Conservation (phyloP, 2,113 vertebrate genomes). For the Neogale vison region DNA sequence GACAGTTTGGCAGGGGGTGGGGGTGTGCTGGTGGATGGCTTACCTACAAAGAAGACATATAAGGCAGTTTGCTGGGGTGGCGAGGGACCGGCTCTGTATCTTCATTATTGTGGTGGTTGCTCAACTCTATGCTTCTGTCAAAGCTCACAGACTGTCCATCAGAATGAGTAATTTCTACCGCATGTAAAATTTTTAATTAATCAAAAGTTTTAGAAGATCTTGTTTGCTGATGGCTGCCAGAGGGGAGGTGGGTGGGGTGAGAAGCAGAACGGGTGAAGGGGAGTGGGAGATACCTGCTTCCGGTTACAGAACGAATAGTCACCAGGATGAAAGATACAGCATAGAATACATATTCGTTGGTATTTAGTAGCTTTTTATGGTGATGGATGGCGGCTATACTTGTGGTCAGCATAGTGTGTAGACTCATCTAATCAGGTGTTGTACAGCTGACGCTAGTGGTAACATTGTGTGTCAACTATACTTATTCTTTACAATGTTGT, state of each 20-base stretch:
- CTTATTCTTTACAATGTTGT: not conserved
- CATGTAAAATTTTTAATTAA: not conserved
- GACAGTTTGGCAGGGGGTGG: not conserved
- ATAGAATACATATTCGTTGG: not conserved
- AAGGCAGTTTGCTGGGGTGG: not conserved
- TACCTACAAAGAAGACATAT: not conserved
- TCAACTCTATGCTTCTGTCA: not conserved
- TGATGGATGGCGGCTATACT: not conserved
- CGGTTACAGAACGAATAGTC: not conserved
- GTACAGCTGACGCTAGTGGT: not conserved
- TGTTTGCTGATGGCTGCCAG: not conserved
- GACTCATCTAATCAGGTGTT: not conserved
- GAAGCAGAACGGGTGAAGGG: not conserved
- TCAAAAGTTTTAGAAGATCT: not conserved
- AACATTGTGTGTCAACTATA: not conserved
- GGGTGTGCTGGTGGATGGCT: no score
- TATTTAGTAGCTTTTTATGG: not conserved
- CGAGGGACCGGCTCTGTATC: not conserved
- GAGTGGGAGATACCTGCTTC: not conserved
- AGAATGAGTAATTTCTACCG: not conserved
- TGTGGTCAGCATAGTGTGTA: not conserved
- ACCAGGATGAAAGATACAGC: not conserved
- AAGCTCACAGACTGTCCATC: not conserved
- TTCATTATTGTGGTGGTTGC: not conserved
- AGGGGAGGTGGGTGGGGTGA: not conserved